These are phyloP conservation scores for Temnothorax ravouxi DNA, from an alignment of 2,888 invertebrate species.

Conservation along the genomic window DNA sequence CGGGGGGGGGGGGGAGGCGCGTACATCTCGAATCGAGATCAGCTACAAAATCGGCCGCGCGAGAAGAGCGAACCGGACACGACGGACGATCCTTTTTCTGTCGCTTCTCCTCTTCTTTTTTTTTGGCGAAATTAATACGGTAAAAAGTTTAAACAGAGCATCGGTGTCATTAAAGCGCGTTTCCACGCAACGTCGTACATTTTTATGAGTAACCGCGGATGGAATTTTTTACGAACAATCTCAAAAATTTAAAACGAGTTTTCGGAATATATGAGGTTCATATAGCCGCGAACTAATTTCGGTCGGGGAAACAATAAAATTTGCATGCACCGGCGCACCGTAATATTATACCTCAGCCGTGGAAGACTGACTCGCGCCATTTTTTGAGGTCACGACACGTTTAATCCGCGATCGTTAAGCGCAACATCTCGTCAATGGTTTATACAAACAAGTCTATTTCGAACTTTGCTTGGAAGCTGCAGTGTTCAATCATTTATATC, in stretches of 20 bases:
- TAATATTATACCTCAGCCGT: slow-evolving; percentile 49
- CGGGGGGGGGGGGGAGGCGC: not conserved
- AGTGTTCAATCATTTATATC: not conserved
- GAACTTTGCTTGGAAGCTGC: not conserved
- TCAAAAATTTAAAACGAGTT: slow-evolving; percentile 64
- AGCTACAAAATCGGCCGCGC: slow-evolving; percentile 6
- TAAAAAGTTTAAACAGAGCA: slow-evolving; percentile 54
- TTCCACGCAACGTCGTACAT: slow-evolving; percentile 52
- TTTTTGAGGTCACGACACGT: slow-evolving; percentile 39
- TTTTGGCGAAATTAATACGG: slow-evolving; percentile 24
- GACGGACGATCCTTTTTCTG: not conserved
- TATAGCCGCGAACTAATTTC: slow-evolving; percentile 62
- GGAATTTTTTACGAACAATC: slow-evolving; percentile 52
- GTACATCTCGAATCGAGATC: slow-evolving; percentile 27
- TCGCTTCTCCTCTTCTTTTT: not conserved
- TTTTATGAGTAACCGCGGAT: slow-evolving; percentile 44
- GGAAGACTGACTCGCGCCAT: slow-evolving; percentile 47
- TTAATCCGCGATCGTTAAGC: slow-evolving; percentile 41
- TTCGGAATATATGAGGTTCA: slow-evolving; percentile 57
- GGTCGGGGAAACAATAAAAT: slow-evolving; percentile 57
- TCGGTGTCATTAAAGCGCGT: slow-evolving; percentile 53
- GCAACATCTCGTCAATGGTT: slow-evolving; percentile 21
- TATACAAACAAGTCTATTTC: not conserved
- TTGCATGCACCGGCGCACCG: slow-evolving; percentile 59
- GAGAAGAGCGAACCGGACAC: not conserved